Conservation (phyloP, 37 sponge, comb jelly and placozoan species). For the Beroe forskalii region DNA sequence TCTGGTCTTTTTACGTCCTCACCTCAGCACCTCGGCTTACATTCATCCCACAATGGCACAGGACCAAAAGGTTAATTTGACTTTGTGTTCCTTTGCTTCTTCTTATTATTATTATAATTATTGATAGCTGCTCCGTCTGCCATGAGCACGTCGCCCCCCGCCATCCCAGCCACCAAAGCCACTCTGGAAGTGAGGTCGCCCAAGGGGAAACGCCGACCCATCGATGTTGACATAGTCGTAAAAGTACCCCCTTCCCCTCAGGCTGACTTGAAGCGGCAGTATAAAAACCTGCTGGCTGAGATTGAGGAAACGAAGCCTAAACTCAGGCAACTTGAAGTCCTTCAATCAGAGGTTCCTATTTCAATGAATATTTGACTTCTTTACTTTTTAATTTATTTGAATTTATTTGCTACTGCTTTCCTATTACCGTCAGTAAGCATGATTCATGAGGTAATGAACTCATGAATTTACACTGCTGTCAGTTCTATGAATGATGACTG, state of each 20-base stretch:
- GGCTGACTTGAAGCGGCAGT: conserved; percentile 63
- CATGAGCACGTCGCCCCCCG: not conserved
- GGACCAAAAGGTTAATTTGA: conserved; percentile 51
- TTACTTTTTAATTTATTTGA: not conserved
- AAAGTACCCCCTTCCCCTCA: conserved; percentile 48
- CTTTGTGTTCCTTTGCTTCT: not conserved
- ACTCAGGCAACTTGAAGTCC: conserved; percentile 43
- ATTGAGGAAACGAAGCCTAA: conserved; percentile 62
- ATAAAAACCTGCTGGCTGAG: conserved; percentile 56
- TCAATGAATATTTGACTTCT: not conserved
- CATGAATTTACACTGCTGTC: no score
- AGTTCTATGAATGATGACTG: not conserved
- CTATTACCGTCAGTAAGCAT: no score
- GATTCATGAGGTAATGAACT: no score
- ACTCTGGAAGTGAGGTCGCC: conserved; percentile 26
- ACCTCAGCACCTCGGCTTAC: conserved; percentile 6
- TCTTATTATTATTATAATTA: not conserved
- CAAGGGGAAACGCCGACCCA: not conserved
- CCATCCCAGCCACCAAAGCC: conserved; percentile 8
- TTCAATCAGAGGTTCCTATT: conserved; percentile 44
- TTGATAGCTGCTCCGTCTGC: no score
- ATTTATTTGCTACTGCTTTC: no score
- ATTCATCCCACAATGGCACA: conserved; percentile 16
- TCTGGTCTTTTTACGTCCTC: conserved; percentile 20
- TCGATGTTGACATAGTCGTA: conserved; percentile 54